Conservation (phyloP, 2,113 vertebrate genomes). For the Bos javanicus region DNA sequence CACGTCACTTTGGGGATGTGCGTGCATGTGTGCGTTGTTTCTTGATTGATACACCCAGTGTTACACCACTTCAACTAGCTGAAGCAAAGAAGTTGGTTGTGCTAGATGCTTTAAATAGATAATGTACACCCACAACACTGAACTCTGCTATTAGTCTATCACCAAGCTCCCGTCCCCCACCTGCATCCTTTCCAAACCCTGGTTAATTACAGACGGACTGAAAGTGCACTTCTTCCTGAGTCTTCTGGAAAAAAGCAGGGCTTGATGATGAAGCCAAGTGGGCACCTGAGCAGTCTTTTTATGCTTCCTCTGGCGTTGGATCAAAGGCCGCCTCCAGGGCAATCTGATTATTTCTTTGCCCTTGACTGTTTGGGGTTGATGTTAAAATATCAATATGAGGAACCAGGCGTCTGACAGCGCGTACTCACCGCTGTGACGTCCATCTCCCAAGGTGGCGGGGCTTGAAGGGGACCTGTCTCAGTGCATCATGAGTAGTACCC, state of each 20-base stretch:
- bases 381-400: background rate
- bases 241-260: background rate
- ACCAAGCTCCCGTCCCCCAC: background rate
- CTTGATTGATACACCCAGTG: background rate
- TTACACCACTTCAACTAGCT: background rate
- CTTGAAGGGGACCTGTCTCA: background rate
- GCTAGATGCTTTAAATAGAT: background rate
- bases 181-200: background rate
- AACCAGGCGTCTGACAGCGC: background rate
- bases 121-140: background rate
- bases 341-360: background rate
- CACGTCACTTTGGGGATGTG: background rate
- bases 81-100: background rate
- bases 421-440: rapidly evolving
- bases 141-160: slow-evolving; percentile 8
- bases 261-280: background rate
- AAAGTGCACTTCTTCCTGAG: background rate
- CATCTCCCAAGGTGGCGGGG: background rate
- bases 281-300: background rate
- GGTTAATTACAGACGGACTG: slow-evolving; percentile 13
- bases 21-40: rapidly evolving
- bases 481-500: rapidly evolving
- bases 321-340: background rate
- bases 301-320: background rate
- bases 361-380: background rate